These are phyloP conservation scores for Crotalus viridis DNA, from an alignment of 2,113 vertebrate genomes.

Conservation along the genomic window DNA sequence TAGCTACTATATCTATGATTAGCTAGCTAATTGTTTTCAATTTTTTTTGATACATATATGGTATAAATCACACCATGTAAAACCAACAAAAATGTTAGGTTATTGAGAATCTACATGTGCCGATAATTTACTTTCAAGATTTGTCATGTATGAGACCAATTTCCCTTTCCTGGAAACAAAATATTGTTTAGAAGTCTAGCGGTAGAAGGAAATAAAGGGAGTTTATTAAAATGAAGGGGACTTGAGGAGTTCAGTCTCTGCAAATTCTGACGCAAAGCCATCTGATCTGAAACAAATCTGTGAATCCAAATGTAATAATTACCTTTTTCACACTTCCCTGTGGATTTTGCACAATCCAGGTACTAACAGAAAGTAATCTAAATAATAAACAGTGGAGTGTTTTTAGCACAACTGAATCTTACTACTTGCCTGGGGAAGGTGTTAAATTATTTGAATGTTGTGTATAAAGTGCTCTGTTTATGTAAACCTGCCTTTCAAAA, in stretches of 20 bases:
- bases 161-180: neutral
- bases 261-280: neutral
- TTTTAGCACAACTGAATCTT: neutral
- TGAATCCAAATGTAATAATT: neutral
- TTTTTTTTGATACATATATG: neutral
- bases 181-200: neutral
- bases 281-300: neutral
- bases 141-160: neutral
- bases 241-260: neutral
- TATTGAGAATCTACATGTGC: neutral
- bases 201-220: neutral
- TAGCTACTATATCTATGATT: neutral
- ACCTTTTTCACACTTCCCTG: neutral
- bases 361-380: neutral
- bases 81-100: neutral
- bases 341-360: neutral
- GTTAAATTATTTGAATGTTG: neutral
- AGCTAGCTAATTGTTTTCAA: neutral
- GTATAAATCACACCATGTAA: neutral
- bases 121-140: neutral
- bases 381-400: neutral
- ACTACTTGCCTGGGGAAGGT: neutral
- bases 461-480: neutral
- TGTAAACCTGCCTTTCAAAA: neutral
- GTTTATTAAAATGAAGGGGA: neutral